Evolutionary conservation across 2,888 invertebrate genomes (phyloP).

Genomic region (Pyrrhosoma nymphula): DNA sequence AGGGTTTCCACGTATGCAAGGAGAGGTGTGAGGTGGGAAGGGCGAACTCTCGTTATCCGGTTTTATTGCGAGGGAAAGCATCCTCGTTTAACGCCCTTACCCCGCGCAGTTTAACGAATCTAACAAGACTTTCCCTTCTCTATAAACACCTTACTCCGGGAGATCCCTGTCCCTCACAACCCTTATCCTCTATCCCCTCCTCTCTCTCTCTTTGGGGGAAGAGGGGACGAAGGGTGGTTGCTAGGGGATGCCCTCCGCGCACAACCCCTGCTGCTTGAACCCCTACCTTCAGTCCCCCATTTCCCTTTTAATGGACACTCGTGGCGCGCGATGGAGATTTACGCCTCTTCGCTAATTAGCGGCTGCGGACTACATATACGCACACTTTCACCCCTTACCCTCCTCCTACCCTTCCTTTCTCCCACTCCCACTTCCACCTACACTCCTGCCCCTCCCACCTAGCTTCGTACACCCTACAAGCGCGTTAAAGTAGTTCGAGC

Average conservation of each 20-base stretch:
- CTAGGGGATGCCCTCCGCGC: background rate
- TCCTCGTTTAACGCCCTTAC: conserved; percentile 7
- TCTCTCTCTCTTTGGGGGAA: background rate
- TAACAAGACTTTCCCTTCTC: conserved; percentile 34
- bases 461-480: background rate
- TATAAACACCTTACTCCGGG: background rate
- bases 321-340: conserved; percentile 34
- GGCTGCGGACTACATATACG: conserved; percentile 30
- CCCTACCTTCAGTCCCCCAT: background rate
- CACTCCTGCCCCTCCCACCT: background rate
- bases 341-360: conserved; percentile 50
- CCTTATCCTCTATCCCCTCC: background rate
- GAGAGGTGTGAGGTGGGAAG: background rate
- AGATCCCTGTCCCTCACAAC: background rate
- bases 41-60: background rate
- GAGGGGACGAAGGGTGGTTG: background rate
- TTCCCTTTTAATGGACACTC: conserved; percentile 29
- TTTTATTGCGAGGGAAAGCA: conserved; percentile 35
- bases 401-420: no score
- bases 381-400: background rate
- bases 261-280: background rate
- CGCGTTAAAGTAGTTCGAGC: no score
- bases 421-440: background rate
- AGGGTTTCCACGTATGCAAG: background rate
- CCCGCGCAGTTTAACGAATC: background rate